Evolutionary conservation across 1,140 invertebrate genomes (phyloP), one percentile per base, ranked within the genome.

Genomic region (Drepana arcuata): DNA sequence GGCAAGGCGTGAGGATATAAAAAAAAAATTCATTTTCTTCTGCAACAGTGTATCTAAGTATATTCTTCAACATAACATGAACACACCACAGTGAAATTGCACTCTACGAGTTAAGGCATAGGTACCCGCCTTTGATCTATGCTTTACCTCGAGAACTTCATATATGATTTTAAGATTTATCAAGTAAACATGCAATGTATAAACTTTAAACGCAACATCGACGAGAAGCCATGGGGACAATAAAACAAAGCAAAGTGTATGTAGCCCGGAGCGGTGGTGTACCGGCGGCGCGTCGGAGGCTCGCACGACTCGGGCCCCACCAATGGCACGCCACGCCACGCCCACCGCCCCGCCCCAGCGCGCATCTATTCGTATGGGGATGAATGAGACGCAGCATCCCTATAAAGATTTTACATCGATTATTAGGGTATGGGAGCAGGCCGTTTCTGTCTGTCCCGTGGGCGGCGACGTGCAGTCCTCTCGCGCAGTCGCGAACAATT

Each of bases 111-210:
- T 31, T 48, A 48, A 42, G 41, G 36, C 33, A 43, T 52, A 39
- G n/a, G n/a, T 40, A 45, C 61, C 61, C 57, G 57, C 63, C 61
- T 72, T 55, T 50, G 52, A 67, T 72, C 65, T 59, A 61, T 59
- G 51, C 68, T 71, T 55, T 73, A 73, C 65, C 69, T 70, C 58
- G 70, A 78, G 71, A 75, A 75, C 64, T 74, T 72, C 63, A 73
- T 72, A 70, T 65, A 66, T 75, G 68, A 71, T 74, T 67, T 68
- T 60, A 61, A 62, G 58, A 75, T 80, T 77, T 77, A 63, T 70
- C 65, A 73, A 78, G 75, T 69, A 80, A 78, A 80, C 71, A 73
- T 73, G 70, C 75, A 78, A 81, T 81, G 77, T 70, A 81, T 81
- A 78, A 81, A 78, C 68, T 81, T 78, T 78, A 70, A 75, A 73